Conservation (phyloP, 2,888 invertebrate genomes). For the Calameuta idolon region DNA sequence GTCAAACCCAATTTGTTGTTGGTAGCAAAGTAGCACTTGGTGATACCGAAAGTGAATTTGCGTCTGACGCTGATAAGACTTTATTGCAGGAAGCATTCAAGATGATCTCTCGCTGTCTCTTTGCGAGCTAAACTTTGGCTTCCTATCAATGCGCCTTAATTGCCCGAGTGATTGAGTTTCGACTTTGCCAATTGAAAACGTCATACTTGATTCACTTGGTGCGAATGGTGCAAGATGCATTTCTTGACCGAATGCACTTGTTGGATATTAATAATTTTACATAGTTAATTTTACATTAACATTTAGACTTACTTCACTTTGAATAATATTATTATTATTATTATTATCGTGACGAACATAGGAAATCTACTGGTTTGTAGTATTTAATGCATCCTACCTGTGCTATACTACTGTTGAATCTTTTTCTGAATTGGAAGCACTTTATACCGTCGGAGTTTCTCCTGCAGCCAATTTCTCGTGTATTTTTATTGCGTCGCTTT, state of each 20-base stretch:
- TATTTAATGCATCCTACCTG: neutral
- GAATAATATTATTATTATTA: neutral
- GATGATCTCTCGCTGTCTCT: neutral
- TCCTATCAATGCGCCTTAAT: neutral
- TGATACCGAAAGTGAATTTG: neutral
- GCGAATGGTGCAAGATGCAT: neutral
- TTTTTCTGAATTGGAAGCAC: neutral
- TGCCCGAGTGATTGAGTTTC: neutral
- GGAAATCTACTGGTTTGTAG: neutral
- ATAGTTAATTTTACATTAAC: no score
- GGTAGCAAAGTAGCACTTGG: neutral
- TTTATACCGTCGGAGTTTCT: neutral
- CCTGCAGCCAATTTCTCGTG: conserved; percentile 10
- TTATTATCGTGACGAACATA: neutral
- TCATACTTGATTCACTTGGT: neutral
- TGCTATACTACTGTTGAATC: neutral
- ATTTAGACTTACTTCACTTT: neutral
- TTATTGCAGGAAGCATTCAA: neutral
- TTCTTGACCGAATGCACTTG: neutral
- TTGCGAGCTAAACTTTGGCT: neutral
- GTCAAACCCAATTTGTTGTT: neutral
- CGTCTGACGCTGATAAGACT: neutral
- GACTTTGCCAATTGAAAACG: neutral
- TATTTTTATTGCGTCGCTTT: conserved; percentile 31
- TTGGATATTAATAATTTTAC: neutral